Conservation (phyloP, 2,888 invertebrate genomes). For the Andrena bucephala region DNA sequence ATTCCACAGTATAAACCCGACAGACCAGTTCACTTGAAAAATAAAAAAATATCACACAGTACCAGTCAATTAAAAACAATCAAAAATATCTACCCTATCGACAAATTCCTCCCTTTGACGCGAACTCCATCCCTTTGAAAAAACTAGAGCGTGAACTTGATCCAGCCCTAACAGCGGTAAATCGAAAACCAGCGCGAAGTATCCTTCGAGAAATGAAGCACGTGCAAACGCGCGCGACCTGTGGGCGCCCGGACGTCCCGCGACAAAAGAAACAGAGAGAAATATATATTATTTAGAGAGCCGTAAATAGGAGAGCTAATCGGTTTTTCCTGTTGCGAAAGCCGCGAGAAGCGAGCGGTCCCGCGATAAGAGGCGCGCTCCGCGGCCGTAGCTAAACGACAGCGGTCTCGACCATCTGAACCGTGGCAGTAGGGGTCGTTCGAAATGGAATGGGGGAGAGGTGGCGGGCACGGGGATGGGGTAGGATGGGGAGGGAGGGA, state of each 20-base stretch:
- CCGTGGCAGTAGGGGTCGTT: constrained; percentile 57
- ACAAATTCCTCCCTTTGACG: too few relatives aligned
- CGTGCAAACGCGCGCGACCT: not conserved
- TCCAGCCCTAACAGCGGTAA: not conserved
- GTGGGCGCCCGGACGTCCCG: not conserved
- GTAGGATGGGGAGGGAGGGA: constrained; percentile 1
- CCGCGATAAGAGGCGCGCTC: constrained; percentile 57
- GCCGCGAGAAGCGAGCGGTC: constrained; percentile 24
- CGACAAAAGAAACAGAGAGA: not conserved
- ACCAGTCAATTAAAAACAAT: too few relatives aligned
- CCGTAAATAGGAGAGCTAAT: constrained; percentile 10
- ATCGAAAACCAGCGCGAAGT: not conserved
- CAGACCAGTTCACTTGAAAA: too few relatives aligned
- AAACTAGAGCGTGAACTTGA: too few relatives aligned
- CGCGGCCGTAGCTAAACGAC: constrained; percentile 58
- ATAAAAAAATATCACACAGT: too few relatives aligned
- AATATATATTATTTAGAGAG: not conserved
- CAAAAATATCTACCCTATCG: too few relatives aligned
- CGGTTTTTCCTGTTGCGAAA: constrained; percentile 31
- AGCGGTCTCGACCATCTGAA: constrained; percentile 57
- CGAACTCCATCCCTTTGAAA: too few relatives aligned
- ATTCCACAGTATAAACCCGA: not conserved
- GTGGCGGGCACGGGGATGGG: constrained; percentile 1
- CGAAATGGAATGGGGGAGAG: constrained; percentile 50
- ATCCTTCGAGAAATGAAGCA: not conserved